A percentile compares a stretch with the other conserved stretches of the same genome.
Conservation (phyloP, 2,888 invertebrate species). For the Stenichneumon culpator region DNA sequence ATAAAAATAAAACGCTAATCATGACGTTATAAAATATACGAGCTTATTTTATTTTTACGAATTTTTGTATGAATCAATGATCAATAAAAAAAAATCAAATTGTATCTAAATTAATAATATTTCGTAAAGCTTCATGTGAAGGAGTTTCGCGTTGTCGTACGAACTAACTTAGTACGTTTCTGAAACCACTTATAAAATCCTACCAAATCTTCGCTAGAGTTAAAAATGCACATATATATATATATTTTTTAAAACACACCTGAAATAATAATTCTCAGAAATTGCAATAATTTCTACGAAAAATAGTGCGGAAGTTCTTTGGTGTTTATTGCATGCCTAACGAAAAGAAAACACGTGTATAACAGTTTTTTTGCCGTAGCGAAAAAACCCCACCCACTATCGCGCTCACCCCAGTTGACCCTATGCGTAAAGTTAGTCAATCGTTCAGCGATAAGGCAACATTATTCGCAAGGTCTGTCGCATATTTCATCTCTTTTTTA, state of each 20-base stretch:
- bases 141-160: no score
- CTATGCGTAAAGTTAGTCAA: constrained; percentile 43
- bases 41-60: no score
- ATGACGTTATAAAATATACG: no score
- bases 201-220: no score
- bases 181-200: no score
- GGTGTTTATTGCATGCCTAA: neutral
- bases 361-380: neutral
- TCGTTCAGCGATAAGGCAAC: constrained; percentile 50
- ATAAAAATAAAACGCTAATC: no score
- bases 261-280: neutral
- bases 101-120: no score
- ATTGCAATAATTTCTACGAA: neutral
- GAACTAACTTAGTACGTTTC: no score
- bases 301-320: neutral
- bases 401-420: constrained; percentile 9
- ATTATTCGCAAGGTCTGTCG: constrained; percentile 56
- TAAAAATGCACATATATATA: no score
- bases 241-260: neutral
- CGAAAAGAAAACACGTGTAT: neutral
- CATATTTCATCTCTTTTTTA: constrained; percentile 29
- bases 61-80: no score
- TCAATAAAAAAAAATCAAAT: no score
- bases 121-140: no score
- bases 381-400: neutral